Percentiles rank a stretch among this genome's conserved stretches.
These are phyloP conservation scores for Latrodectus geometricus DNA, from an alignment of 1,140 invertebrate genomes.

Conservation along the genomic window DNA sequence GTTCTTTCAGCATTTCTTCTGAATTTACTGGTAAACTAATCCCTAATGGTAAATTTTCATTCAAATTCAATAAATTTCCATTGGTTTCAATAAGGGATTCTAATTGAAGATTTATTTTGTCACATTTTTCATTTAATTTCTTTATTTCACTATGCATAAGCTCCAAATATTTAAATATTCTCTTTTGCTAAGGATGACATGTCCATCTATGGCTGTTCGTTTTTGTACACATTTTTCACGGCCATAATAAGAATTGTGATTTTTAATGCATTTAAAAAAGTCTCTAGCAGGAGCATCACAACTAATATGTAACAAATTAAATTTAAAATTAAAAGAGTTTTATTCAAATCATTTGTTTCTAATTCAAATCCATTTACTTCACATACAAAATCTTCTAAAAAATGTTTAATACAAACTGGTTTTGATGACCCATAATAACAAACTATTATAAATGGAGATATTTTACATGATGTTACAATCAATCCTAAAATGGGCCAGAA, in stretches of 20 bases:
- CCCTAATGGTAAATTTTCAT: too few relatives aligned
- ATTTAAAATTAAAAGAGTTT: too few relatives aligned
- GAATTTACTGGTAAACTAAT: too few relatives aligned
- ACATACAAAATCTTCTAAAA: background rate
- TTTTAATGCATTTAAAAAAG: background rate
- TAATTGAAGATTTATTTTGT: too few relatives aligned
- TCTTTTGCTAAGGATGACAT: background rate
- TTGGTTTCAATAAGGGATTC: too few relatives aligned
- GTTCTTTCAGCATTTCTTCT: too few relatives aligned
- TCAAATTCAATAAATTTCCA: too few relatives aligned
- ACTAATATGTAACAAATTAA: background rate
- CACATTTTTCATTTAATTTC: too few relatives aligned
- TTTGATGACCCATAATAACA: background rate
- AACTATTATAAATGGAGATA: background rate
- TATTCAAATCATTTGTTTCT: too few relatives aligned
- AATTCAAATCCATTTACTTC: background rate
- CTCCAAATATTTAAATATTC: too few relatives aligned
- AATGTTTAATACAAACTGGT: background rate
- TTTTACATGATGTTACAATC: background rate
- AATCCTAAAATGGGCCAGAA: background rate
- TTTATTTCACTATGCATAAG: too few relatives aligned
- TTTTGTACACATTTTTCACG: background rate
- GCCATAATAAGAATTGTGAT: background rate
- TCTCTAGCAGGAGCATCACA: conserved; percentile 5
- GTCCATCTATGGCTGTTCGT: background rate